Conservation (phyloP, 1,140 invertebrate species). For the Drosophila willistoni region DNA sequence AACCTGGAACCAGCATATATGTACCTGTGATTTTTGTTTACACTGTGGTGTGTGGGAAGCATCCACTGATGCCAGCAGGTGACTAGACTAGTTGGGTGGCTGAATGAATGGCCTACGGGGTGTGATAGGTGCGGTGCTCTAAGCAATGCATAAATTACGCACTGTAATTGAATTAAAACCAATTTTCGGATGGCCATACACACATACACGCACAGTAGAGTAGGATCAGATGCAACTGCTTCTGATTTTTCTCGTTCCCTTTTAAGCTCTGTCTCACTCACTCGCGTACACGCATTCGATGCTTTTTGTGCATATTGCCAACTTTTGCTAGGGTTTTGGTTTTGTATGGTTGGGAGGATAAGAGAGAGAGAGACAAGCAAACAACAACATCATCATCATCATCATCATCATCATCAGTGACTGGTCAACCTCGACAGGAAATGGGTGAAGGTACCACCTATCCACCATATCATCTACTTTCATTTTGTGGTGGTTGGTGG, state of each 20-base stretch:
- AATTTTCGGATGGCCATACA: slow-evolving; percentile 62
- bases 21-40: slow-evolving; percentile 34
- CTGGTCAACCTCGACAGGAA: slow-evolving; percentile 24
- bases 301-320: slow-evolving; percentile 40
- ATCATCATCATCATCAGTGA: slow-evolving; percentile 57
- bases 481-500: neutral
- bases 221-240: slow-evolving; percentile 44
- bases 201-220: neutral
- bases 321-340: slow-evolving; percentile 35
- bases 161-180: slow-evolving; percentile 76
- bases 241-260: slow-evolving; percentile 12
- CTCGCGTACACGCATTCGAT: neutral
- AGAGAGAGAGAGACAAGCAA: slow-evolving; percentile 30
- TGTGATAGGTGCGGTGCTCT: slow-evolving; percentile 29
- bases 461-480: neutral
- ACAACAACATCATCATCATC: slow-evolving; percentile 52
- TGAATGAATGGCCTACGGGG: neutral
- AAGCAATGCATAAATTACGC: slow-evolving; percentile 75
- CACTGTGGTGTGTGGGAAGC: neutral
- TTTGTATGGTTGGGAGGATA: neutral
- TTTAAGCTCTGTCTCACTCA: no score
- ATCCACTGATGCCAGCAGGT: neutral
- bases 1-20: neutral
- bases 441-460: neutral
- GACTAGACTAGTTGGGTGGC: neutral